Conservation (phyloP, 2,888 invertebrate genomes). For the Campaea margaritaria region DNA sequence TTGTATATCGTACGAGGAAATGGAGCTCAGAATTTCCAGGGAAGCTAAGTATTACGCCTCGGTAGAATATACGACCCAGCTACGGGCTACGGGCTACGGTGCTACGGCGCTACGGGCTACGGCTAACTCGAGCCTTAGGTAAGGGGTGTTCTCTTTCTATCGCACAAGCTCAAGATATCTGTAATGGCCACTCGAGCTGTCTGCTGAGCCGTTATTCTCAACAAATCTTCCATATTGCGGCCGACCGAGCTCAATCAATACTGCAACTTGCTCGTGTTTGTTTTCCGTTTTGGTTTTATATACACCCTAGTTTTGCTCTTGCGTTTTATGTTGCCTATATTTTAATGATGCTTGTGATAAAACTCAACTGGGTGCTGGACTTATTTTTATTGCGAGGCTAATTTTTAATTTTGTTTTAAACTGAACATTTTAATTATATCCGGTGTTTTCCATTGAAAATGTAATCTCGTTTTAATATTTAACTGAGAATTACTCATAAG, state of each 20-base stretch:
- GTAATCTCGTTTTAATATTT: neutral
- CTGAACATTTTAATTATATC: neutral
- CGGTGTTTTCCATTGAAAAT: too few species aligned
- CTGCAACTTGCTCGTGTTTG: conserved; percentile 56
- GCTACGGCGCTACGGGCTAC: conserved; percentile 35
- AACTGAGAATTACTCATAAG: neutral
- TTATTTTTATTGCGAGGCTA: conserved; percentile 11
- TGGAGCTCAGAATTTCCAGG: conserved; percentile 49
- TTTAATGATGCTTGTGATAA: conserved; percentile 18
- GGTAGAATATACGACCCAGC: conserved; percentile 51
- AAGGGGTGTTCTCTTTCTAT: conserved; percentile 66
- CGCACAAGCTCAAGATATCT: conserved; percentile 74
- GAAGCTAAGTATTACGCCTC: conserved; percentile 54
- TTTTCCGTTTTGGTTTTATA: conserved; percentile 58
- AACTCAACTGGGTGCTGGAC: conserved; percentile 10
- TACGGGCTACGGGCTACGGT: conserved; percentile 28
- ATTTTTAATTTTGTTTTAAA: conserved; percentile 13
- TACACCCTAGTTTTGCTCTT: conserved; percentile 36
- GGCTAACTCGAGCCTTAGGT: conserved; percentile 67
- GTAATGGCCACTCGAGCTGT: conserved; percentile 82
- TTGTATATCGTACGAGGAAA: conserved; percentile 47
- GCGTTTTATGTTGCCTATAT: conserved; percentile 16
- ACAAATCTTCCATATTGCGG: conserved; percentile 80
- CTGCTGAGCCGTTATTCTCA: conserved; percentile 77
- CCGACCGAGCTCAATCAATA: conserved; percentile 72